These are phyloP conservation scores for Neofelis nebulosa DNA, from an alignment of 2,113 vertebrate genomes.

Conservation along the genomic window DNA sequence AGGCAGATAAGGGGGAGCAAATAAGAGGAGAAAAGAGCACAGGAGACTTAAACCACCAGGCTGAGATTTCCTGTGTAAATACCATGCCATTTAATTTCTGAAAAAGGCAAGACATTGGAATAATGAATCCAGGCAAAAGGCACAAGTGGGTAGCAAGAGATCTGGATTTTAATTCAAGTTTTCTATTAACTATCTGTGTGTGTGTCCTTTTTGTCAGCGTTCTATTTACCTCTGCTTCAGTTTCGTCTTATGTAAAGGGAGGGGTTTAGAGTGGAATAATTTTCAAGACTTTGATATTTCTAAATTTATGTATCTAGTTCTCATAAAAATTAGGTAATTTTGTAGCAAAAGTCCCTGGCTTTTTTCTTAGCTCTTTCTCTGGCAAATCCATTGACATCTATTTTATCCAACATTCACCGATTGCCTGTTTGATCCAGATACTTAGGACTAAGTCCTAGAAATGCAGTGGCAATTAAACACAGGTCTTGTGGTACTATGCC, in stretches of 20 bases:
- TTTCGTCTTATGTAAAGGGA: constrained; percentile 9
- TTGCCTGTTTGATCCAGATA: background rate
- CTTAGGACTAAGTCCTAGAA: background rate
- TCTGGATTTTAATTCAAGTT: background rate
- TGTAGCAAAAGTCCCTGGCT: background rate
- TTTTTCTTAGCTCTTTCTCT: background rate
- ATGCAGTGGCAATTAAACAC: background rate
- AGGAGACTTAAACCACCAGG: constrained; percentile 29
- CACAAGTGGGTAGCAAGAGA: background rate
- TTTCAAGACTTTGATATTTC: background rate
- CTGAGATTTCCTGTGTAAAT: constrained; percentile 53
- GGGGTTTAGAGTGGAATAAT: background rate
- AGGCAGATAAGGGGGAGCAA: constrained; percentile 50
- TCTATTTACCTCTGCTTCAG: background rate
- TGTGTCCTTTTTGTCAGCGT: background rate
- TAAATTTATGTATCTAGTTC: background rate
- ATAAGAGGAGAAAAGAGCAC: constrained; percentile 30
- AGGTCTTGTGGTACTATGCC: background rate
- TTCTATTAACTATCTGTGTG: background rate
- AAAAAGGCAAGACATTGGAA: constrained; percentile 31
- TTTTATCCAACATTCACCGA: background rate
- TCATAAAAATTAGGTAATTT: constrained; percentile 27
- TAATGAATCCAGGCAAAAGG: constrained; percentile 30
- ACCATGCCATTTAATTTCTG: constrained; percentile 42
- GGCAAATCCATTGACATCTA: background rate